Evolutionary conservation across 1,140 invertebrate species (phyloP), one percentile per base, ranked within the genome.

Genomic region (Nephila pilipes): DNA sequence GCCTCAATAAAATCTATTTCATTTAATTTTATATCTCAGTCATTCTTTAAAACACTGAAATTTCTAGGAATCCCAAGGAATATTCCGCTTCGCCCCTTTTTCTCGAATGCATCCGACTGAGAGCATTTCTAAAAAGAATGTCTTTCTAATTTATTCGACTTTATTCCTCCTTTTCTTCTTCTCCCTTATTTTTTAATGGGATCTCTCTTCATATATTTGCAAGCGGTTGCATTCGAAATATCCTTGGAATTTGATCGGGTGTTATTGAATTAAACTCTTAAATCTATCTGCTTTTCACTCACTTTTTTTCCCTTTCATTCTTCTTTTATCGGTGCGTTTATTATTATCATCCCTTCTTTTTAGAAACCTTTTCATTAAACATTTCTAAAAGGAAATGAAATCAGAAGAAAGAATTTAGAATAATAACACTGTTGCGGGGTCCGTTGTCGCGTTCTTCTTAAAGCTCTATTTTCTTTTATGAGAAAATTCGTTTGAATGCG

Each of bases 121-220:
- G 69, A 75, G 18, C 18, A 75, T 75, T 36, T 75, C 14, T 29
- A 75, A 75, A 75, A 75, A 75, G 69, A 75, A 75, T 75, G 29
- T 75, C 29, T 75, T 75, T 75, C 69, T 75, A 75, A 75, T 75
- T 75, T 75, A 75, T 75, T 75, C 69, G 18, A 32, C 29, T 75
- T 75, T 75, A 32, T 75, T 75, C 69, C 14, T 36, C 16, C 12
- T 29, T 12, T 32, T 69, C 29, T 36, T 32, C 4, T 36, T 36
- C 18, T 32, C 14, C 18, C 32, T 75, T 36, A 60, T 22, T 60
- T 60, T 60, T 22, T 22, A 22, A 22, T 32, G 69, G 69, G 18
- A 32, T 32, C 69, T 75, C 29, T 29, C 5, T 32, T 32, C 14
- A 16, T 32, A 20, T 36, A 75, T 18, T 32, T 36, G 25, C 3